Evolutionary conservation across 2,888 invertebrate genomes (phyloP).

Genomic region (Xanthia togata): DNA sequence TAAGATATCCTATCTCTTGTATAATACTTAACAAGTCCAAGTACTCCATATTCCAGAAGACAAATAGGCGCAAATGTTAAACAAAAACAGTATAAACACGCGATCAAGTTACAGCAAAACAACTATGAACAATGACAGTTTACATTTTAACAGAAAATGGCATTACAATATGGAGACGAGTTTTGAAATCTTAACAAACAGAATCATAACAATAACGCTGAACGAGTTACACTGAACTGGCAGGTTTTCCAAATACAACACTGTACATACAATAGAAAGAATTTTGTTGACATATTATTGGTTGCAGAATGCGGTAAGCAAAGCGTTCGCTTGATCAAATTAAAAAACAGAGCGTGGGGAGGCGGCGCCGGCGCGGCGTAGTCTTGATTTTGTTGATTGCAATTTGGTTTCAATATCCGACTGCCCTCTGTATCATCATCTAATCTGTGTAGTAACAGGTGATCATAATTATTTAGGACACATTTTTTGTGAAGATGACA

Average conservation of each 20-base stretch:
- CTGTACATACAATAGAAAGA: slow-evolving; percentile 73
- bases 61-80: slow-evolving; percentile 61
- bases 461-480: not conserved
- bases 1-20: slow-evolving; percentile 8
- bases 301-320: slow-evolving; percentile 57
- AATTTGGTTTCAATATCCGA: slow-evolving; percentile 5
- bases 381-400: slow-evolving; percentile 19
- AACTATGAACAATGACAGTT: slow-evolving; percentile 86
- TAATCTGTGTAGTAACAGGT: not conserved
- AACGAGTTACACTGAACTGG: slow-evolving; percentile 73
- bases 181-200: slow-evolving; percentile 83
- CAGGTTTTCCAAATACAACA: slow-evolving; percentile 83
- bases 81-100: slow-evolving; percentile 74
- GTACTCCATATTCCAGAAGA: slow-evolving; percentile 28
- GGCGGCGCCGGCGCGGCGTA: not conserved
- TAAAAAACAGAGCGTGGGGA: slow-evolving; percentile 40
- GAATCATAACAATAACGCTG: slow-evolving; percentile 75
- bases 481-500: not conserved
- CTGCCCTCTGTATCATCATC: not conserved
- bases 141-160: slow-evolving; percentile 86
- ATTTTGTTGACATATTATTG: slow-evolving; percentile 74
- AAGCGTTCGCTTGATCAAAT: slow-evolving; percentile 44
- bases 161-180: slow-evolving; percentile 79
- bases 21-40: slow-evolving; percentile 14
- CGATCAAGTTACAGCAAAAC: slow-evolving; percentile 77